A percentile compares a stretch with the other conserved stretches of the same genome.
Conservation (phyloP, 2,888 invertebrate species). For the Podotricha telesiphe region DNA sequence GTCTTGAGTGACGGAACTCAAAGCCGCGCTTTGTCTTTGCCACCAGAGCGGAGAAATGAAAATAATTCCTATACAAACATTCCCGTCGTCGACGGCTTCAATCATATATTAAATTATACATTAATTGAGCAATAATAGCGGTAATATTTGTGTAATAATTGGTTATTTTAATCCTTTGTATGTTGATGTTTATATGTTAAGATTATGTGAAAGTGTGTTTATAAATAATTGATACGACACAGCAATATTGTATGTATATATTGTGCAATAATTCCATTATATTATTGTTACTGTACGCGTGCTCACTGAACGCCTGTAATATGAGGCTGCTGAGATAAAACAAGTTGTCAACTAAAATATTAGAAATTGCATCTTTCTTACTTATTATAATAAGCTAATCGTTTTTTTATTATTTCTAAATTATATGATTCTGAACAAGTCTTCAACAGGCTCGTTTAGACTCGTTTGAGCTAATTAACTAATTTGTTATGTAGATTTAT, state of each 20-base stretch:
- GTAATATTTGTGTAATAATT: slow-evolving; percentile 4
- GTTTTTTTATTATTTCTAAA: neutral
- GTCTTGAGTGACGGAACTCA: too few relatives aligned
- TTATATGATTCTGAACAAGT: neutral
- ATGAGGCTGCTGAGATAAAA: too few relatives aligned
- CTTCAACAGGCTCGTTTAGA: neutral
- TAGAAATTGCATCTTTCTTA: too few relatives aligned
- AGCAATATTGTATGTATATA: slow-evolving; percentile 11
- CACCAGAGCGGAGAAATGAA: too few relatives aligned
- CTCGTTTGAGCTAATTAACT: slow-evolving; percentile 20
- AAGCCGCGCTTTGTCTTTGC: too few relatives aligned
- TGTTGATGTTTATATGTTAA: neutral
- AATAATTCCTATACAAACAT: too few relatives aligned
- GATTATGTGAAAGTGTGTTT: neutral
- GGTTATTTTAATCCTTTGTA: neutral
- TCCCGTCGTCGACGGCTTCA: too few relatives aligned
- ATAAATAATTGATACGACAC: neutral
- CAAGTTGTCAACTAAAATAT: too few relatives aligned
- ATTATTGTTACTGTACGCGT: slow-evolving; percentile 1
- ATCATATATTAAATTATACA: too few relatives aligned
- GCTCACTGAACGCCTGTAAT: neutral
- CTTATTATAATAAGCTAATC: too few relatives aligned
- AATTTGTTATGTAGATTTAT: slow-evolving; percentile 27
- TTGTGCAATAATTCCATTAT: neutral
- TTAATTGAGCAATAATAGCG: slow-evolving; percentile 13